A percentile compares a stretch with the other conserved stretches of the same genome.
Evolutionary conservation across 1,140 invertebrate species (phyloP).

Genomic region (Drosophila orena): DNA sequence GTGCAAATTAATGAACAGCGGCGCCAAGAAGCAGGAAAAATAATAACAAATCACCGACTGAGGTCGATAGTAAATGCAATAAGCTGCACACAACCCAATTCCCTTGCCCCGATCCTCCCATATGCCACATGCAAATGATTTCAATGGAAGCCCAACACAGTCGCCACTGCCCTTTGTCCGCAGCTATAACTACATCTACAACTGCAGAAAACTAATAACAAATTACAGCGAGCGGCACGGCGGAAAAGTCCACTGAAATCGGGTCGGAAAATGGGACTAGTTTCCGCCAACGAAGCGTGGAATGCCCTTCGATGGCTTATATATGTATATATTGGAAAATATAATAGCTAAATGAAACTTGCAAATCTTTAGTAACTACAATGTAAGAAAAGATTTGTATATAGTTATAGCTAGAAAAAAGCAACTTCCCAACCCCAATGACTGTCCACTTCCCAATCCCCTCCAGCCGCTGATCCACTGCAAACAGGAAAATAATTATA

Average conservation of each 20-base stretch:
- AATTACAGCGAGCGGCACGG: slow-evolving; percentile 66
- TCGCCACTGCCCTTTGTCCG: slow-evolving; percentile 29
- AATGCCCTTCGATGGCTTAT: slow-evolving; percentile 3
- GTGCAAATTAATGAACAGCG: slow-evolving; percentile 73
- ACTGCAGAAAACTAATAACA: slow-evolving; percentile 75
- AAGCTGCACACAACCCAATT: slow-evolving; percentile 47
- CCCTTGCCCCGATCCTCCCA: slow-evolving; percentile 1
- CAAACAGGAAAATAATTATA: slow-evolving; percentile 43
- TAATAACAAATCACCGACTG: slow-evolving; percentile 73
- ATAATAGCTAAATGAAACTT: too few relatives aligned
- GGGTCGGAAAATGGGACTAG: background rate
- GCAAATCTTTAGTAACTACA: too few relatives aligned
- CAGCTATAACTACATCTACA: slow-evolving; percentile 36
- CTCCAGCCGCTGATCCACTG: background rate
- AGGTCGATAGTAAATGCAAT: slow-evolving; percentile 75
- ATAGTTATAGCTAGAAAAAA: too few relatives aligned
- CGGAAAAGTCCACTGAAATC: slow-evolving; percentile 48
- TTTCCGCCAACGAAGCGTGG: background rate
- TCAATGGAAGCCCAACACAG: slow-evolving; percentile 66
- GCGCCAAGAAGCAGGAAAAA: slow-evolving; percentile 65
- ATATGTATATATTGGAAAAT: too few relatives aligned
- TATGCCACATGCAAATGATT: slow-evolving; percentile 79
- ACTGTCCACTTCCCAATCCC: slow-evolving; percentile 26
- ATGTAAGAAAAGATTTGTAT: too few relatives aligned
- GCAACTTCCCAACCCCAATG: slow-evolving; percentile 3